Evolutionary conservation across 2,113 vertebrate genomes (phyloP).

Genomic region (Orientallactaga bullata): DNA sequence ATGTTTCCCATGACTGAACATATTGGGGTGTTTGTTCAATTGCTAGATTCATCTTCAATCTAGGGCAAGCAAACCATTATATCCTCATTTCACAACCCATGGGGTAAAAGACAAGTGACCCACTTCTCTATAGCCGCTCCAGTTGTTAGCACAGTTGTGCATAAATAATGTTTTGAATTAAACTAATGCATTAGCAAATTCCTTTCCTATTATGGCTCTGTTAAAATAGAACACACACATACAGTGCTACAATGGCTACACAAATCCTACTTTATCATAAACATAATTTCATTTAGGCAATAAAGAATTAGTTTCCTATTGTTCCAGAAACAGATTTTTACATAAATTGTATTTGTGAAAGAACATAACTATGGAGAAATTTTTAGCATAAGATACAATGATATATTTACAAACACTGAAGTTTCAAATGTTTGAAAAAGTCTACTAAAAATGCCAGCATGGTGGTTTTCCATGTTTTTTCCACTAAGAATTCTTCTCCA

Average conservation of each 20-base stretch:
- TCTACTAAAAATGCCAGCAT: slow-evolving; percentile 34
- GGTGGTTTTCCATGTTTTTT: slow-evolving; percentile 33
- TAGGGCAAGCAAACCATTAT: neutral
- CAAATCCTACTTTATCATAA: neutral
- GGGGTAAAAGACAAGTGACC: neutral
- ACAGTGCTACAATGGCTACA: slow-evolving; percentile 20
- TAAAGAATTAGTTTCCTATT: slow-evolving; percentile 32
- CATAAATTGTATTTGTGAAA: neutral
- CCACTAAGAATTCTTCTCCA: slow-evolving; percentile 35
- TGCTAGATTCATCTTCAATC: neutral
- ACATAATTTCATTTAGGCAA: slow-evolving; percentile 45
- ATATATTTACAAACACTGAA: neutral
- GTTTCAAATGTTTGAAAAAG: neutral
- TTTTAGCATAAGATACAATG: slow-evolving; percentile 1
- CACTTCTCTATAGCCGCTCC: neutral
- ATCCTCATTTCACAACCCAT: neutral
- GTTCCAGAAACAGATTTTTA: slow-evolving; percentile 30
- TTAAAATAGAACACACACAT: neutral
- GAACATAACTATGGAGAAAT: neutral
- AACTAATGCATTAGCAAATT: slow-evolving; percentile 19
- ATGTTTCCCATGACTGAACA: slow-evolving; percentile 4
- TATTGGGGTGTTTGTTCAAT: neutral
- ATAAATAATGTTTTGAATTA: slow-evolving; percentile 17
- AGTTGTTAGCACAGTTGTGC: neutral
- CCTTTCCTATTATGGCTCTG: neutral